phyloP scores from a whole-genome alignment of 2,888 invertebrate genomes.

The Isoperla grammatica region DNA sequence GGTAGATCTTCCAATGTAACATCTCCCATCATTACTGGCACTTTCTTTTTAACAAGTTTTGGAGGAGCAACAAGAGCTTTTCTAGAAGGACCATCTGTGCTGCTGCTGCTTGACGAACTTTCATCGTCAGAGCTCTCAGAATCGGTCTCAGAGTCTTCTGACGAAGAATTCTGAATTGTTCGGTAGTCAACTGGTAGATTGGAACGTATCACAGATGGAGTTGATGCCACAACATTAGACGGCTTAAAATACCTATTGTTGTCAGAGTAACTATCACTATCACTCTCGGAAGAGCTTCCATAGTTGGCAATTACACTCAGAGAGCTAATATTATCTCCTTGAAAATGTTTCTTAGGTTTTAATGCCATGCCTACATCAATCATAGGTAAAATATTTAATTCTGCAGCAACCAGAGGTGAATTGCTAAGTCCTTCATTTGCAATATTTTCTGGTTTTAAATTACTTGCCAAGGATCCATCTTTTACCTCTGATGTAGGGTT shows the following conservation, averaged over 20 bases:
- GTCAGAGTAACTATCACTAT: not conserved
- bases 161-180: slow-evolving; percentile 1
- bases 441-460: too few relatives aligned
- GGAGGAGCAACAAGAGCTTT: not conserved
- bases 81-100: not conserved
- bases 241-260: not conserved
- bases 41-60: slow-evolving; percentile 40
- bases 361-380: too few relatives aligned
- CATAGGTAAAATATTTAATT: too few relatives aligned
- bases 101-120: slow-evolving; percentile 6
- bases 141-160: slow-evolving; percentile 8
- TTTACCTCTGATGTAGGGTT: too few relatives aligned
- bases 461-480: too few relatives aligned
- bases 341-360: too few relatives aligned
- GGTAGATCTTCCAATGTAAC: slow-evolving; percentile 64
- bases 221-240: not conserved
- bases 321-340: too few relatives aligned
- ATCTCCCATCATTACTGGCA: slow-evolving; percentile 45
- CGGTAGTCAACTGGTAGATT: not conserved
- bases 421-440: too few relatives aligned
- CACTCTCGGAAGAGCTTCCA: slow-evolving; percentile 3
- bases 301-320: slow-evolving; percentile 5
- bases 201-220: not conserved
- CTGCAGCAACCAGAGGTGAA: too few relatives aligned
- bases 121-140: slow-evolving; percentile 10